Conservation (phyloP, 2,113 vertebrate species). For the Caranx melampygus region DNA sequence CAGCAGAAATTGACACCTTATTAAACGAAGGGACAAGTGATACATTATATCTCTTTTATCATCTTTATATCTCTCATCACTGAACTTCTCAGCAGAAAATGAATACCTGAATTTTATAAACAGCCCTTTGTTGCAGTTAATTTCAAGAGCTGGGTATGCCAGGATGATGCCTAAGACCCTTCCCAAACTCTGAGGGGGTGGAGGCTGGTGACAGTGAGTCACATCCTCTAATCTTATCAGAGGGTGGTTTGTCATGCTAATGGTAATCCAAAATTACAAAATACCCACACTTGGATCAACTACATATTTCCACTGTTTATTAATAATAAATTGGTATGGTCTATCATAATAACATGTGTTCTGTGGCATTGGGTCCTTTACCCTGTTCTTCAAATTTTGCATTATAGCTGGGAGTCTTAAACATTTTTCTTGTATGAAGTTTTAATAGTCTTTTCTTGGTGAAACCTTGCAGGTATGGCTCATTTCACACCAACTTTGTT, state of each 20-base stretch:
- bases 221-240: constrained; percentile 39
- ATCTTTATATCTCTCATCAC: constrained; percentile 43
- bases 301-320: neutral
- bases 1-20: constrained; percentile 6
- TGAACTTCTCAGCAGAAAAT: constrained; percentile 49
- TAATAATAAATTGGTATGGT: too few relatives aligned
- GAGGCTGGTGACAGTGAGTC: constrained; percentile 35
- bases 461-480: neutral
- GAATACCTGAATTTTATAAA: constrained; percentile 51
- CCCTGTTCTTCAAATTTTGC: neutral
- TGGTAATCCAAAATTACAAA: constrained; percentile 1
- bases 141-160: constrained; percentile 49
- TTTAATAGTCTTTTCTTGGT: neutral
- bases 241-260: neutral
- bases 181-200: constrained; percentile 14
- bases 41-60: constrained; percentile 17
- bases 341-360: neutral
- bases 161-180: constrained; percentile 51
- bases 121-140: constrained; percentile 68
- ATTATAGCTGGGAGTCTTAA: neutral
- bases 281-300: too few relatives aligned
- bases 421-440: neutral
- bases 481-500: neutral
- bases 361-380: neutral
- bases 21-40: constrained; percentile 5